Evolutionary conservation across 2,888 invertebrate genomes (phyloP).

Genomic region (Diarsia rubi): DNA sequence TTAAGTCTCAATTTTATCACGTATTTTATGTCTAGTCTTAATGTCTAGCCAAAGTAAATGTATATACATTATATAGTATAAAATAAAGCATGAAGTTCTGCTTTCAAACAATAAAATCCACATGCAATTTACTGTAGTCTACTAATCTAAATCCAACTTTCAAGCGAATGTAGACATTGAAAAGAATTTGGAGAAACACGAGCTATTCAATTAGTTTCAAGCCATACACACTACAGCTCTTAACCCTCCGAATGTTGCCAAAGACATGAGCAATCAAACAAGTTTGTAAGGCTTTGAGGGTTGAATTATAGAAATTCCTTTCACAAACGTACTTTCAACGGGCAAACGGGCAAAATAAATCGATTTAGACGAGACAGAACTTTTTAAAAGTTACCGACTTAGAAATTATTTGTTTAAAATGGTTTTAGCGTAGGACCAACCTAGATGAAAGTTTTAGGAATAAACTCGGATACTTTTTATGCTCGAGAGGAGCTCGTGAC

Average conservation of each 20-base stretch:
- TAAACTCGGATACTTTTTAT: conserved; percentile 16
- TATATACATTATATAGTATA: not conserved
- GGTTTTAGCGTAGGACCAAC: conserved; percentile 31
- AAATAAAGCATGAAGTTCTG: not conserved
- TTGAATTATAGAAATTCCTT: conserved; percentile 63
- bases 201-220: conserved; percentile 49
- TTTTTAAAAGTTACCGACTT: conserved; percentile 44
- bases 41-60: not conserved
- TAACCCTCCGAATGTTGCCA: conserved; percentile 36
- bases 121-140: conserved; percentile 29
- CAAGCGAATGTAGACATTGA: conserved; percentile 39
- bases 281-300: conserved; percentile 46
- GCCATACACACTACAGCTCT: conserved; percentile 40
- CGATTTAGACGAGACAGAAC: conserved; percentile 52
- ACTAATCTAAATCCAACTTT: conserved; percentile 36
- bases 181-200: conserved; percentile 43
- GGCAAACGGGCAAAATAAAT: conserved; percentile 51
- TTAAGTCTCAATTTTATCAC: not conserved
- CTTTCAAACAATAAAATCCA: conserved; percentile 1
- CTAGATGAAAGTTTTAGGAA: conserved; percentile 22
- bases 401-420: conserved; percentile 54
- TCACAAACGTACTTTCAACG: conserved; percentile 45
- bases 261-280: conserved; percentile 64
- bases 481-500: too few relatives aligned
- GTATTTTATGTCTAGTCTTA: not conserved